Evolutionary conservation across 2,797 vertebrate species (phyloP).

Genomic region (Hybognathus amarus): DNA sequence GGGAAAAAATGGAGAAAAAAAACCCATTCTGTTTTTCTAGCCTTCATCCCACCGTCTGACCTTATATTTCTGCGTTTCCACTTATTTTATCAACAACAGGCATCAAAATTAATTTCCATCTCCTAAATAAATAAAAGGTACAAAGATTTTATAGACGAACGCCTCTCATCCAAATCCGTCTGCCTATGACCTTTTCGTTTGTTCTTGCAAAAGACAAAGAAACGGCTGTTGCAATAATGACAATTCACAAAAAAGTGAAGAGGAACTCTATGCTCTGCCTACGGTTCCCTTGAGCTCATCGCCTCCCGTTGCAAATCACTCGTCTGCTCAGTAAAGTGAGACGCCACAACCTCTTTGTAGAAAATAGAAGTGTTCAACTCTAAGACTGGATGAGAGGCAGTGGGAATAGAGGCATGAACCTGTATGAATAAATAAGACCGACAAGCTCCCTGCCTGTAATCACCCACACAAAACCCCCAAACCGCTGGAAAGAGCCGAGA

Average conservation of each 20-base stretch:
- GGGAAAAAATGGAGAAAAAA: no score
- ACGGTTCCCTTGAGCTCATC: constrained; percentile 29
- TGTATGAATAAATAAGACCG: constrained; percentile 65
- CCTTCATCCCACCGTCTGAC: background rate
- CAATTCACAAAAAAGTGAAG: background rate
- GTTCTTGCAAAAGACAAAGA: constrained; percentile 3
- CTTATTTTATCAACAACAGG: background rate
- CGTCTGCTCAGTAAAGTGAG: constrained; percentile 50
- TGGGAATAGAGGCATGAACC: constrained; percentile 62
- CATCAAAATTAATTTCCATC: background rate
- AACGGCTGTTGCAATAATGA: background rate
- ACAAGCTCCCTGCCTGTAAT: constrained; percentile 47
- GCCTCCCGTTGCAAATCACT: constrained; percentile 48
- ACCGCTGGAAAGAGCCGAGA: constrained; percentile 43
- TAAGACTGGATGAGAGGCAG: constrained; percentile 60
- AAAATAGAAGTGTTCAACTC: constrained; percentile 47
- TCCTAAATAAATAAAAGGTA: background rate
- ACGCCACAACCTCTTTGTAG: constrained; percentile 40
- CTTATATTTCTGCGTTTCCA: background rate
- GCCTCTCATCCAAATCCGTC: background rate
- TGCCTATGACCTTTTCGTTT: constrained; percentile 10
- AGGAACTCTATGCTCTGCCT: background rate
- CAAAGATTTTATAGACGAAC: background rate
- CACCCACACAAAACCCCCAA: constrained; percentile 53
- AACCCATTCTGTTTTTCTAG: background rate